Evolutionary conservation across 2,113 vertebrate genomes (phyloP).

Genomic region (Campylomormyrus tamandua): DNA sequence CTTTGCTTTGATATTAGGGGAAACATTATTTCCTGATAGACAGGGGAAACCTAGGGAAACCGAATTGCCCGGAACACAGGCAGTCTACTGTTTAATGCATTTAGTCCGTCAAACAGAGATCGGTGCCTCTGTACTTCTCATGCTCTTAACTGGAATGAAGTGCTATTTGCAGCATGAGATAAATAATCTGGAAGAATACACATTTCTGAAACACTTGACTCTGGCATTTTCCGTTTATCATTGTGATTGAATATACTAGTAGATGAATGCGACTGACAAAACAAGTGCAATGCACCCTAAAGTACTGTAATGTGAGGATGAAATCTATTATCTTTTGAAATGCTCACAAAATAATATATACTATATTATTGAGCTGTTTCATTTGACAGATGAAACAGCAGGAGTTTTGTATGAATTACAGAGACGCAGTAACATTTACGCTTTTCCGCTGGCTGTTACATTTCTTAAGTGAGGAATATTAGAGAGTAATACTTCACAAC

Average conservation of each 20-base stretch:
- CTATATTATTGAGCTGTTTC: neutral
- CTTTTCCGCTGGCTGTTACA: neutral
- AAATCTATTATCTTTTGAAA: neutral
- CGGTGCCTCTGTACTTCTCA: neutral
- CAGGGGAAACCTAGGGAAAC: no score
- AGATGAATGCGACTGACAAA: neutral
- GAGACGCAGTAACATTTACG: neutral
- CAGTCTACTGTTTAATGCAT: neutral
- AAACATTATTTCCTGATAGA: no score
- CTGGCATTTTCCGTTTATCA: neutral
- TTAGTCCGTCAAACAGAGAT: neutral
- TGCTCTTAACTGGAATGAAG: neutral
- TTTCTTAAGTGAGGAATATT: neutral
- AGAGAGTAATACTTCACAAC: neutral
- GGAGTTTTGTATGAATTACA: neutral
- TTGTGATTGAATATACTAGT: neutral
- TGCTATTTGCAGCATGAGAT: neutral
- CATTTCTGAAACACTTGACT: neutral
- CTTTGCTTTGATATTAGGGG: no score
- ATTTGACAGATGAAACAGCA: neutral
- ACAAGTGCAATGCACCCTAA: neutral
- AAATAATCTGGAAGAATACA: neutral
- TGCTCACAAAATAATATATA: neutral
- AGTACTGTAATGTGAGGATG: neutral
- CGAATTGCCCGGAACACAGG: no score